Evolutionary conservation across 30 jellyfish, hydroid and myxozoan species (phyloP), one percentile per base, ranked within the genome.

Genomic region (Chironex yamaguchii): DNA sequence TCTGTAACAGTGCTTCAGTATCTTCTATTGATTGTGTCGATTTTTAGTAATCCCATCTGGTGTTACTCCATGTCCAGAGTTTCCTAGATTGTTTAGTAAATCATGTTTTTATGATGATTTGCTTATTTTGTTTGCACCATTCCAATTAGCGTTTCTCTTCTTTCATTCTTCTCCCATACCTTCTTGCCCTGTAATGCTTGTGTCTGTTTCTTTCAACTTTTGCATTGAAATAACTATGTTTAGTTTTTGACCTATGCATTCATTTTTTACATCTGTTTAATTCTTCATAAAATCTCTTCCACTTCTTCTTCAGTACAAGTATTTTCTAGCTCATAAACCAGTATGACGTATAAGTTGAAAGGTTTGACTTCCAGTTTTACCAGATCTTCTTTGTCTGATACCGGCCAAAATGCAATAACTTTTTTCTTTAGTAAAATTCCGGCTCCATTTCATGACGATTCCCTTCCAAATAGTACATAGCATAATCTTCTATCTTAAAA

Each of bases 31-130:
- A 48, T 54, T 75, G 87, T 42, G 58, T 42, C 58, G 17, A 42
- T 42, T 42, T 42, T 42, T 42, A 42, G 17, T 42, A 17, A 42
- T 42, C 17, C 58, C 58, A 42, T 28, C 84, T 70, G 84, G 84
- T n/a, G 76, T 72, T 70, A 29, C 35, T 70, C 84, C 84, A 70
- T 70, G 84, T 31, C 84, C 84, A 70, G 84, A 70, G 71, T 70
- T 70, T 70, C 35, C 84, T 30, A 2, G 72, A 72, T 32, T 70
- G 84, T 70, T 34, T 70, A 70, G 84, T 70, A 35, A 70, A 70
- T 52, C 73, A 70, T 70, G 84, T 70, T 3, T 30, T 70, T 72
- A 70, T 70, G 84, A 35, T 70, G 71, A 66, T 66, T 66, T 66
- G 80, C 11, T 30, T 72, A 70, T 34, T 34, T 28, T 70, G 77